These are phyloP conservation scores for Liopterus haemorrhoidalis DNA, from an alignment of 2,888 invertebrate genomes.

Conservation along the genomic window DNA sequence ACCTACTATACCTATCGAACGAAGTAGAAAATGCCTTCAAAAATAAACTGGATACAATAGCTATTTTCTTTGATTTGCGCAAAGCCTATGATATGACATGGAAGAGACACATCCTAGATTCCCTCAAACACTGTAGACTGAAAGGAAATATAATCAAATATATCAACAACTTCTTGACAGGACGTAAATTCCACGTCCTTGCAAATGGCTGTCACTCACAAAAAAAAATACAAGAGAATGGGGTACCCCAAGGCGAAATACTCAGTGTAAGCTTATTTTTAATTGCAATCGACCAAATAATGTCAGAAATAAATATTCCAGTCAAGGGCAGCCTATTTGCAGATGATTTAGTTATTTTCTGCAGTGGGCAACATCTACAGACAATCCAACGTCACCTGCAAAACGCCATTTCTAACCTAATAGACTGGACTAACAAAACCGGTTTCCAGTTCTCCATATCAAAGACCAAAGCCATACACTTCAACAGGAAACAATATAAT, in stretches of 20 bases:
- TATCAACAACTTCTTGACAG: conserved; percentile 2
- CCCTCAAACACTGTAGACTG: not conserved
- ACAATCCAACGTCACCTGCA: conserved; percentile 15
- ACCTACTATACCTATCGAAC: not conserved
- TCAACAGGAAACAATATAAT: too few species aligned
- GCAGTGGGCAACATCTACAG: conserved; percentile 14
- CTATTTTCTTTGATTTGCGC: conserved; percentile 9
- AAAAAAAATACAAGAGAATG: conserved; percentile 14
- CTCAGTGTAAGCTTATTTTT: conserved; percentile 24
- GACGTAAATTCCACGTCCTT: conserved; percentile 1
- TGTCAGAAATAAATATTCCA: not conserved
- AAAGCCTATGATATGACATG: conserved; percentile 12
- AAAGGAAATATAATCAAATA: conserved; percentile 1
- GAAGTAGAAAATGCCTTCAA: not conserved
- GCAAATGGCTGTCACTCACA: not conserved
- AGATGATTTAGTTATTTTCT: conserved; percentile 22
- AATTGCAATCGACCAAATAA: conserved; percentile 22
- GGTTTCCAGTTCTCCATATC: conserved; percentile 22
- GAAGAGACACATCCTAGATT: conserved; percentile 1
- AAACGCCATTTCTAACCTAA: conserved; percentile 13
- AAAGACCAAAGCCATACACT: conserved; percentile 15
- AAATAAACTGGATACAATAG: not conserved
- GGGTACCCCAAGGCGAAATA: conserved; percentile 23
- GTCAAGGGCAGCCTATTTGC: conserved; percentile 19
- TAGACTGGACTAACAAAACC: not conserved